These are phyloP conservation scores for Oophaga sylvatica DNA, from an alignment of 2,797 vertebrate species.

Conservation along the genomic window DNA sequence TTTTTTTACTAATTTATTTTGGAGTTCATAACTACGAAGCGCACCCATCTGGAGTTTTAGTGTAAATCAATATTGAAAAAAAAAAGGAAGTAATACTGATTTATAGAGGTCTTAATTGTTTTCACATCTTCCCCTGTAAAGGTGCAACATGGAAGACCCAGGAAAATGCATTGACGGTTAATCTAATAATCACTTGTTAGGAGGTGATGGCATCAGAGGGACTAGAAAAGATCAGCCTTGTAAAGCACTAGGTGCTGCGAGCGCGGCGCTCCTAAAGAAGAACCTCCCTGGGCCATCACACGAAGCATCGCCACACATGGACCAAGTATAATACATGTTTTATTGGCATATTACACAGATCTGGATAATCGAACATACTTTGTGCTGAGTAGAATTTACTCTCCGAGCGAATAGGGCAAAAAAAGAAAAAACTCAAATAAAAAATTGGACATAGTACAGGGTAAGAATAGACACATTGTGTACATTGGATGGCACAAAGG, in stretches of 20 bases:
- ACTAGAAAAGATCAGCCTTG: neutral
- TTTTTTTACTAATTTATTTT: no score
- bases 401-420: neutral
- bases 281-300: neutral
- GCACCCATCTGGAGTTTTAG: no score
- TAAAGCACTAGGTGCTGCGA: no score
- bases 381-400: conserved; percentile 48
- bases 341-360: conserved; percentile 42
- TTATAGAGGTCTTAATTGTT: neutral
- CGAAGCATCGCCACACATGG: neutral
- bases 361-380: conserved; percentile 14
- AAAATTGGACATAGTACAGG: neutral
- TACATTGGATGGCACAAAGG: neutral
- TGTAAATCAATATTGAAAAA: neutral
- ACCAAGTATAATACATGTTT: conserved; percentile 40
- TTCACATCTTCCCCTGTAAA: neutral
- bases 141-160: neutral
- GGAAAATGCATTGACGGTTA: neutral
- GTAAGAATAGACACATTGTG: conserved; percentile 32
- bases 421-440: neutral
- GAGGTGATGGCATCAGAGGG: neutral
- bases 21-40: no score
- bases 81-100: neutral
- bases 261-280: neutral
- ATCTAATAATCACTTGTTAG: neutral